Evolutionary conservation across 2,888 invertebrate genomes (phyloP).

Genomic region (Hypselothyrea guttata): DNA sequence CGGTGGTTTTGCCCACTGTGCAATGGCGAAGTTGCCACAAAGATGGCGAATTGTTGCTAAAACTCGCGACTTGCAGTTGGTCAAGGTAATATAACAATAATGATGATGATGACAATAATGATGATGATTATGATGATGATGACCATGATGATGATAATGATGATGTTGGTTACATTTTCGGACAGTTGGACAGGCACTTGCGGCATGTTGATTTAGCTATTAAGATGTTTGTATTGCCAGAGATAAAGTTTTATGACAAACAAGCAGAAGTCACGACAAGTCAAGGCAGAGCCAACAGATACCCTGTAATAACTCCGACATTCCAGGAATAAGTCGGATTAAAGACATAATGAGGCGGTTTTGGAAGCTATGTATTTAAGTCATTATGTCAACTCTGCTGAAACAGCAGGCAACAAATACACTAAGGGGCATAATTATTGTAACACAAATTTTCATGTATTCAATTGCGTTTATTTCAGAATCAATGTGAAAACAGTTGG

Average conservation of each 20-base stretch:
- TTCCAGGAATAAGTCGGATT: no score
- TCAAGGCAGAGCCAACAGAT: not conserved
- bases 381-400: no score
- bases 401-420: no score
- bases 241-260: conserved; percentile 60
- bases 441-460: no score
- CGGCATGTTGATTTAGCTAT: conserved; percentile 56
- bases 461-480: no score
- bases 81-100: conserved; percentile 4
- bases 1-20: no score
- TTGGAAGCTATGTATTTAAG: no score
- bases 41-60: not conserved
- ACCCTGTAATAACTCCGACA: conserved; percentile 11
- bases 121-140: not conserved
- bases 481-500: no score
- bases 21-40: no score
- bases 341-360: no score
- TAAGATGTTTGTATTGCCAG: conserved; percentile 56
- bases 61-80: not conserved
- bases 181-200: conserved; percentile 30
- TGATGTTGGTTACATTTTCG: not conserved
- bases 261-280: conserved; percentile 4
- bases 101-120: not conserved
- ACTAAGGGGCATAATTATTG: no score
- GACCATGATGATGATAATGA: not conserved